These are phyloP conservation scores for Takifugu flavidus DNA, from an alignment of 2,113 vertebrate genomes.

Conservation along the genomic window DNA sequence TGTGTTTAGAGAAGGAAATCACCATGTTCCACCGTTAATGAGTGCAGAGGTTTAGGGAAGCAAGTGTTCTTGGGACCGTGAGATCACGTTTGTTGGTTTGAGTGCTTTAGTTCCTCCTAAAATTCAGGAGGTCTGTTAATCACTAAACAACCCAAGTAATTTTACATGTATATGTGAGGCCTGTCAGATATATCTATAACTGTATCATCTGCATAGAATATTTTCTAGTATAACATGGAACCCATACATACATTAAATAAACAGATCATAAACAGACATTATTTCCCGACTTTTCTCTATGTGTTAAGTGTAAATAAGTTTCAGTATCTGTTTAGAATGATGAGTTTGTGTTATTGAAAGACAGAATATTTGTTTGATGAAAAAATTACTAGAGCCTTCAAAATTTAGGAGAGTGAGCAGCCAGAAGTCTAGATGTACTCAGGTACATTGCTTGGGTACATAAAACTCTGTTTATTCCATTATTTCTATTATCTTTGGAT, in stretches of 20 bases:
- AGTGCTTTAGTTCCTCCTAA: slow-evolving; percentile 28
- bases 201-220: too few species aligned
- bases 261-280: too few species aligned
- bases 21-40: slow-evolving; percentile 39
- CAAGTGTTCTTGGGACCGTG: not conserved
- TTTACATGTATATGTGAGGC: slow-evolving; percentile 41
- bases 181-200: slow-evolving; percentile 25
- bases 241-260: too few species aligned
- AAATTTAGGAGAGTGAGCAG: not conserved
- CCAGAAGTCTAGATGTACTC: not conserved
- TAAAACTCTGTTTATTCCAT: not conserved
- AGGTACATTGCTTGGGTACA: not conserved
- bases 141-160: slow-evolving; percentile 23
- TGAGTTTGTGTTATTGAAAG: too few species aligned
- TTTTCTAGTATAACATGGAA: too few species aligned
- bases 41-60: slow-evolving; percentile 35
- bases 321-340: too few species aligned
- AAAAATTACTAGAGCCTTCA: too few species aligned
- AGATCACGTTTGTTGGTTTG: slow-evolving; percentile 43
- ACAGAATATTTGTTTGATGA: too few species aligned
- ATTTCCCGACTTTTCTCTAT: too few species aligned
- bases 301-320: too few species aligned
- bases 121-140: slow-evolving; percentile 2
- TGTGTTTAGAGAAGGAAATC: slow-evolving; percentile 54
- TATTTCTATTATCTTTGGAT: not conserved